Evolutionary conservation across 2,888 invertebrate species (phyloP).

Genomic region (Epicampocera succincta): DNA sequence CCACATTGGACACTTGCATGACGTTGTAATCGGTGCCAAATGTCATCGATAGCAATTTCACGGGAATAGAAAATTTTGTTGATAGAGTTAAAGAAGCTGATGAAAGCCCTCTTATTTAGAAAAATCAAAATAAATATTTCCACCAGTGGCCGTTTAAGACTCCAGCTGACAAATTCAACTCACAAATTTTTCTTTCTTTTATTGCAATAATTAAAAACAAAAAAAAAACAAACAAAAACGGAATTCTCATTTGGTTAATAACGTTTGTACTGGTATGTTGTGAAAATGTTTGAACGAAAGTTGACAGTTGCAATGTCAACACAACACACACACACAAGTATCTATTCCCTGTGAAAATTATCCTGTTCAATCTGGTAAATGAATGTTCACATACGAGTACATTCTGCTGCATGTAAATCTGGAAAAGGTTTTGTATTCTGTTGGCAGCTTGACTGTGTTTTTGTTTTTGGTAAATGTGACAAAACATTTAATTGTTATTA

Average conservation of each 20-base stretch:
- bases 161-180: no score
- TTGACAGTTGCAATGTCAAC: neutral
- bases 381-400: neutral
- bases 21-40: no score
- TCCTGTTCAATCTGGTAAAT: slow-evolving; percentile 5
- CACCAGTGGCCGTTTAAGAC: no score
- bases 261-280: neutral
- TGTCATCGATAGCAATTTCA: no score
- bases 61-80: no score
- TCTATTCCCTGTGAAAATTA: neutral
- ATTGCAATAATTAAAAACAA: slow-evolving; percentile 18
- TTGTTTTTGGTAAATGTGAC: slow-evolving; percentile 8
- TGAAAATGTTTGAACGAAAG: neutral
- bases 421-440: neutral
- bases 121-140: no score
- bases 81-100: no score
- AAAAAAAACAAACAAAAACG: slow-evolving; percentile 21
- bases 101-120: no score
- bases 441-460: neutral
- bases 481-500: slow-evolving; percentile 11
- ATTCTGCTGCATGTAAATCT: neutral
- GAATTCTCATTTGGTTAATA: slow-evolving; percentile 9
- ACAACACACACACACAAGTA: neutral
- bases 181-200: no score
- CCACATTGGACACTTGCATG: no score